phyloP scores from a whole-genome alignment of 2,888 invertebrate species.

The Pseudococcus longispinus region DNA sequence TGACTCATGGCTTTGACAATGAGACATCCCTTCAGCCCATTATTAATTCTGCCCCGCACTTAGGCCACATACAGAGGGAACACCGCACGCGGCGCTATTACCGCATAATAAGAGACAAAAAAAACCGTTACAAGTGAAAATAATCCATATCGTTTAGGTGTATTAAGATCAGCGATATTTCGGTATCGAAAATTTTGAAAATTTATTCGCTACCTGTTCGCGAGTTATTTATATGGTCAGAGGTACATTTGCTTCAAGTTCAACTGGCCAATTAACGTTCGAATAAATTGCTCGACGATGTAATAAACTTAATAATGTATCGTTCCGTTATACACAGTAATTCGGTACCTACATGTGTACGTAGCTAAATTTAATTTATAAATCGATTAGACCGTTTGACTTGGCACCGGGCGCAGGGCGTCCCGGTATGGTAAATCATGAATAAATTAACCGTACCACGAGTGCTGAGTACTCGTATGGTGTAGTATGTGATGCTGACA shows the following conservation, averaged over 20 bases:
- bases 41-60: not conserved
- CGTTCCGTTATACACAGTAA: conserved; percentile 4
- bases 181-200: not conserved
- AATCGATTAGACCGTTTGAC: conserved; percentile 16
- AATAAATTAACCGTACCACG: conserved; percentile 4
- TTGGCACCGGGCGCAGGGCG: not conserved
- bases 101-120: not conserved
- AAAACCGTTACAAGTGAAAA: not conserved
- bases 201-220: not conserved
- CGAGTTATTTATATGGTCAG: not conserved
- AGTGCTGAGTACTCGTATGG: not conserved
- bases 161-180: too few relatives aligned
- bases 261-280: conserved; percentile 10
- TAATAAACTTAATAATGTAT: not conserved
- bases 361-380: not conserved
- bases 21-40: not conserved
- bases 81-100: not conserved
- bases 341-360: not conserved
- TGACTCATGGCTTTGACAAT: not conserved
- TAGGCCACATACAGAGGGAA: not conserved
- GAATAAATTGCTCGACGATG: not conserved
- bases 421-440: conserved; percentile 14
- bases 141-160: not conserved
- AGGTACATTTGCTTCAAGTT: not conserved
- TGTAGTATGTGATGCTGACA: too few relatives aligned